Conservation (phyloP, 2,797 vertebrate genomes). For the Aphelocoma californica region DNA sequence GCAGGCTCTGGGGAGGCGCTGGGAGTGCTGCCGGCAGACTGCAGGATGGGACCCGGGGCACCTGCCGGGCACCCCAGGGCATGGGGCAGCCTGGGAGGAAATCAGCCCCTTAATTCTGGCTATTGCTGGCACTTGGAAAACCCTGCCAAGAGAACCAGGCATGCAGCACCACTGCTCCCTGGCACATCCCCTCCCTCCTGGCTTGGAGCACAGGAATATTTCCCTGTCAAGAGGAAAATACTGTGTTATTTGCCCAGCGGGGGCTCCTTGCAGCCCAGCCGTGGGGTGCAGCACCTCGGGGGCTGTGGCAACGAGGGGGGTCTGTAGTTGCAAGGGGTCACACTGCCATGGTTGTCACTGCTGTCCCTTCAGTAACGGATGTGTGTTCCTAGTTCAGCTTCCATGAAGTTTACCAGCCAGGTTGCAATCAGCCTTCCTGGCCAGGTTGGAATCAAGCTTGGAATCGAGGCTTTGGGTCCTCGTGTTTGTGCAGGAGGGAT, state of each 20-base stretch:
- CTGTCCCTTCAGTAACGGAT: neutral
- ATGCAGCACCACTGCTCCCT: accelerated
- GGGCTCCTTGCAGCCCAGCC: neutral
- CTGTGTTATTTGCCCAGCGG: neutral
- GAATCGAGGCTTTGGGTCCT: neutral
- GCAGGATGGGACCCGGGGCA: neutral
- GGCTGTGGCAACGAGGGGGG: neutral
- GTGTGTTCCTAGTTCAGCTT: neutral
- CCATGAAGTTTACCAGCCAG: neutral
- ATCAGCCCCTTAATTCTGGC: neutral
- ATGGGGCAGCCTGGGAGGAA: accelerated
- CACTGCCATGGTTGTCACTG: neutral
- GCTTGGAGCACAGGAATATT: neutral
- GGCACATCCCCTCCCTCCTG: neutral
- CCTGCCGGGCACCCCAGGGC: neutral
- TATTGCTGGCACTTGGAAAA: neutral
- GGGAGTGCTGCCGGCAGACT: neutral
- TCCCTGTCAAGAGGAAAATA: neutral
- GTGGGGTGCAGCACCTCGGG: accelerated
- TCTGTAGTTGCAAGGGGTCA: neutral
- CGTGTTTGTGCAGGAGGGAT: neutral
- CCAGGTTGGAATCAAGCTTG: neutral
- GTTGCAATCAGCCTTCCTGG: neutral
- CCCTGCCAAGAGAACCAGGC: neutral
- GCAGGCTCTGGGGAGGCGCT: neutral